Evolutionary conservation across 2,113 vertebrate genomes (phyloP).

Genomic region (Menura novaehollandiae): DNA sequence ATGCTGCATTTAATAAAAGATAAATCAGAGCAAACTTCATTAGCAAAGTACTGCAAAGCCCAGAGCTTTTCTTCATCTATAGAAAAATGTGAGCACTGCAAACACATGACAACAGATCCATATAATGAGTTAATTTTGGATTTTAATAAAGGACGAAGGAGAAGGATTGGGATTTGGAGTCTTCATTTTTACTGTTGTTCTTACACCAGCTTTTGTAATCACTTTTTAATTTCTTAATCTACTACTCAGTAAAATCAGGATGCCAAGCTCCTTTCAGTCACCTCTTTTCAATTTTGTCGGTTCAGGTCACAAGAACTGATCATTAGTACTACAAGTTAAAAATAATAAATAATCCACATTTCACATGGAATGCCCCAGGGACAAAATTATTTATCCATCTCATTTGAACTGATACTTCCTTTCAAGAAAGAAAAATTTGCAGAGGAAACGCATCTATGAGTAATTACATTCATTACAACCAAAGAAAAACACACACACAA

Average conservation of each 20-base stretch:
- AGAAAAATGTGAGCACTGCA: not conserved
- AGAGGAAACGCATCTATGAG: not conserved
- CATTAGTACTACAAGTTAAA: not conserved
- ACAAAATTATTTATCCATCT: not conserved
- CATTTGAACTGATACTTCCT: not conserved
- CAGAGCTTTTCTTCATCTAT: not conserved
- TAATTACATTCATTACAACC: not conserved
- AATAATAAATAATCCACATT: not conserved
- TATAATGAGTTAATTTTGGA: not conserved
- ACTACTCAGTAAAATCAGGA: not conserved
- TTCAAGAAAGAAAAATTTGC: not conserved
- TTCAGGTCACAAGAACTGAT: not conserved
- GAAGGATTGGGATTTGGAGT: not conserved
- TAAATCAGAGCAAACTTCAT: not conserved
- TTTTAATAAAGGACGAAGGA: not conserved
- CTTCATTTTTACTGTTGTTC: not conserved
- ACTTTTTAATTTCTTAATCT: not conserved
- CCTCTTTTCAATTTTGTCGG: not conserved
- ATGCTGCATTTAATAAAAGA: not conserved
- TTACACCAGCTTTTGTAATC: not conserved
- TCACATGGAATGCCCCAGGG: not conserved
- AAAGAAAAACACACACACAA: not conserved
- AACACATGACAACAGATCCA: not conserved
- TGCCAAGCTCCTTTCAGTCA: not conserved
- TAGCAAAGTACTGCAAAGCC: not conserved